Percentiles rank a stretch among this genome's conserved stretches.
phyloP scores from a whole-genome alignment of 2,113 vertebrate species.

The Clarias macrocephalus region DNA sequence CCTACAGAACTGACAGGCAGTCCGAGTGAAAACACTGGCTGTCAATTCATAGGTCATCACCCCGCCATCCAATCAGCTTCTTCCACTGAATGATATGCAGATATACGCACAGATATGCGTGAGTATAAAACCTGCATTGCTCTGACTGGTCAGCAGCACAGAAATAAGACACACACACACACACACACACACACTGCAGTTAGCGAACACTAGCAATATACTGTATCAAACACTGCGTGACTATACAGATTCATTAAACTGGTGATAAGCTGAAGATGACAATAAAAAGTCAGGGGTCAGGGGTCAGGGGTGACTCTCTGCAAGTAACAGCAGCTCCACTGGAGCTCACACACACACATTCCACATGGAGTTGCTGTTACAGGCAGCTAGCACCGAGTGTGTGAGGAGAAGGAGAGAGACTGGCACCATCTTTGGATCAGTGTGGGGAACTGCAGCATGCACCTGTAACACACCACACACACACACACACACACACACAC shows the following conservation, averaged over 20 bases:
- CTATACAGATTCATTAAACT: neutral
- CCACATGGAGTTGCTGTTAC: slow-evolving; percentile 86
- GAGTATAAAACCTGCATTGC: neutral
- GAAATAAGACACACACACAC: neutral
- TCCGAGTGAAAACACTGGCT: slow-evolving; percentile 68
- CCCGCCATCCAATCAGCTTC: slow-evolving; percentile 60
- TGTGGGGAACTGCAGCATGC: neutral
- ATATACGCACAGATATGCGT: neutral
- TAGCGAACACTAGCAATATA: neutral
- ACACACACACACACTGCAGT: neutral
- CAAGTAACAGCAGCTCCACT: slow-evolving; percentile 80
- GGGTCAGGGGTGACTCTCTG: slow-evolving; percentile 60
- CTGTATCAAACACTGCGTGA: neutral
- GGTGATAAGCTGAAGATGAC: slow-evolving; percentile 13
- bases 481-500: neutral
- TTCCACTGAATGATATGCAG: neutral
- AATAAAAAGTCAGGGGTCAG: neutral
- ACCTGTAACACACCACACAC: slow-evolving; percentile 1
- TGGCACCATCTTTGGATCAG: neutral
- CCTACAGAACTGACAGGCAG: slow-evolving; percentile 85
- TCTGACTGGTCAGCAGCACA: neutral
- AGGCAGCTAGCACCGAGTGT: slow-evolving; percentile 66
- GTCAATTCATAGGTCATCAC: slow-evolving; percentile 85
- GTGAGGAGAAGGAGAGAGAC: neutral
- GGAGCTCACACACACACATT: slow-evolving; percentile 67